These are phyloP conservation scores for Notoglanidium macrostoma DNA, from an alignment of 2,797 vertebrate genomes.

Conservation along the genomic window DNA sequence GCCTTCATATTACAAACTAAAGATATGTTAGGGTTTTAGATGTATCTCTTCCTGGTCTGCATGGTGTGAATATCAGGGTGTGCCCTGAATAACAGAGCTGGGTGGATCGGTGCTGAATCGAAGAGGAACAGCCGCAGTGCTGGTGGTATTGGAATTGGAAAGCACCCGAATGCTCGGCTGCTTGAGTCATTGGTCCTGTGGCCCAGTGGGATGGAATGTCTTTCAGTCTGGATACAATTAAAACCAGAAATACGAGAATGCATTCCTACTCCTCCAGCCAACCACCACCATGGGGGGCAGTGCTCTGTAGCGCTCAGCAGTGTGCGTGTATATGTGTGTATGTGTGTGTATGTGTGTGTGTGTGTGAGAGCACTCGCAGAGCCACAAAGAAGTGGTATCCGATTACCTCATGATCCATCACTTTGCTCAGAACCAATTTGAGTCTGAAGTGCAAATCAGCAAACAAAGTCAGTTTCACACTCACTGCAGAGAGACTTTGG, in stretches of 20 bases:
- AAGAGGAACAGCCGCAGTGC: constrained; percentile 26
- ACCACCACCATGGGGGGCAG: constrained; percentile 38
- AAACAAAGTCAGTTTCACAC: not conserved
- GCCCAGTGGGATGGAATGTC: constrained; percentile 48
- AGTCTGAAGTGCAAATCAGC: constrained; percentile 12
- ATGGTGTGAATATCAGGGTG: constrained; percentile 29
- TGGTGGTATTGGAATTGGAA: constrained; percentile 47
- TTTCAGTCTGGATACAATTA: constrained; percentile 51
- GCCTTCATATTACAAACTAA: constrained; percentile 27
- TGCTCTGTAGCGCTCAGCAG: constrained; percentile 4
- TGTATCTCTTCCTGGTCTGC: constrained; percentile 1
- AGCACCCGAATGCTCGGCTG: constrained; percentile 48
- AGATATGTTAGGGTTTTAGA: constrained; percentile 26
- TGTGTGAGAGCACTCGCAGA: constrained; percentile 2
- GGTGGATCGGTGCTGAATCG: constrained; percentile 25
- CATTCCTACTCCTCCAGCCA: constrained; percentile 47
- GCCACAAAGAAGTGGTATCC: constrained; percentile 40
- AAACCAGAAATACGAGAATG: constrained; percentile 47
- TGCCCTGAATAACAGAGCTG: constrained; percentile 30
- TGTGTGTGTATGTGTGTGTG: constrained; percentile 14
- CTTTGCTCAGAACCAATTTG: constrained; percentile 26
- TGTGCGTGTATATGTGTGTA: constrained; percentile 23
- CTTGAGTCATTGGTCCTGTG: constrained; percentile 52
- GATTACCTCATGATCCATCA: constrained; percentile 44
- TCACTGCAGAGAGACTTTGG: constrained; percentile 14